These are phyloP conservation scores for Mantis religiosa DNA, from an alignment of 2,888 invertebrate genomes.

Conservation along the genomic window DNA sequence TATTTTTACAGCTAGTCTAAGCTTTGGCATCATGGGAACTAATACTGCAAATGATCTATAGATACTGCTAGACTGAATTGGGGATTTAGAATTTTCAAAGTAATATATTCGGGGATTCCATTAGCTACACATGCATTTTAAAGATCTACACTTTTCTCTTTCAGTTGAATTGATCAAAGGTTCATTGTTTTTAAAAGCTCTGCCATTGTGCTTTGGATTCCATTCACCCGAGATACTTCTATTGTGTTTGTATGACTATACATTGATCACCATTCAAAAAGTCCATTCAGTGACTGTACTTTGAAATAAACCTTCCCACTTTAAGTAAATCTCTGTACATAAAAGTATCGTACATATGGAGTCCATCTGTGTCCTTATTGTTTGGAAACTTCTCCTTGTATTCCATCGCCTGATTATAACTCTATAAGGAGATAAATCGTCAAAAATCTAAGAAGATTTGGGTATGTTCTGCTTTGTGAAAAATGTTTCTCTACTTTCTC, in stretches of 20 bases:
- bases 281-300: neutral
- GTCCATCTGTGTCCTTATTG: neutral
- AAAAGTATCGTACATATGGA: neutral
- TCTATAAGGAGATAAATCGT: neutral
- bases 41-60: too few relatives aligned
- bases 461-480: too few relatives aligned
- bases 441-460: too few relatives aligned
- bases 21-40: too few relatives aligned
- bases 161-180: neutral
- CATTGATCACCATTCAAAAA: too few relatives aligned
- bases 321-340: neutral
- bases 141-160: neutral
- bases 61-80: too few relatives aligned
- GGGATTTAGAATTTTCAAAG: too few relatives aligned
- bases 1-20: too few relatives aligned
- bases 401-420: neutral
- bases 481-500: too few relatives aligned
- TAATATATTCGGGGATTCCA: too few relatives aligned
- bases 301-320: neutral
- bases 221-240: neutral
- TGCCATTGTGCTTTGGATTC: neutral
- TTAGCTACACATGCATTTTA: too few relatives aligned
- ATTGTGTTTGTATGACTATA: neutral
- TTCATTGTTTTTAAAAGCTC: neutral
- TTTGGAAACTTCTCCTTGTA: neutral